These are phyloP conservation scores for Phainopepla nitens DNA, from an alignment of 2,113 vertebrate species.

Conservation along the genomic window DNA sequence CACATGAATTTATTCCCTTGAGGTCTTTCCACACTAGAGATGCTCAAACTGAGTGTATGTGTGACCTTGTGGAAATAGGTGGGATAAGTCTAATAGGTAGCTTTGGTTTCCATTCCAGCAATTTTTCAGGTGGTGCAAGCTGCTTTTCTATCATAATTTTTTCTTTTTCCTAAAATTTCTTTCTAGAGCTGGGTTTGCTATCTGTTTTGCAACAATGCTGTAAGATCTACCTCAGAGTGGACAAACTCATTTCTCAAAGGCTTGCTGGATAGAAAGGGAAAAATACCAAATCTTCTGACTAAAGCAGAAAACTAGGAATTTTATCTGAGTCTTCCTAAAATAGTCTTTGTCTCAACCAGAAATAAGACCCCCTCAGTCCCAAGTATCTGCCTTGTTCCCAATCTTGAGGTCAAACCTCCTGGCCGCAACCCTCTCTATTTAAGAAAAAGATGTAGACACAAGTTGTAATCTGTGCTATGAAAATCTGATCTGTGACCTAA, in stretches of 20 bases:
- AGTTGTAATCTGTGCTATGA: constrained; percentile 39
- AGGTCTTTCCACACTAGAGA: background rate
- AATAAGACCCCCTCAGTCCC: background rate
- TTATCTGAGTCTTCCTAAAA: background rate
- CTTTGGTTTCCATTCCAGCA: background rate
- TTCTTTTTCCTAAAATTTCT: background rate
- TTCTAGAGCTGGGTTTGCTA: background rate
- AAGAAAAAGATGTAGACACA: background rate
- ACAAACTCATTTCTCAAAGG: background rate
- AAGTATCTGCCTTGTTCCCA: background rate
- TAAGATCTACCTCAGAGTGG: background rate
- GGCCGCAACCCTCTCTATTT: background rate
- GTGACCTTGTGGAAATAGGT: background rate
- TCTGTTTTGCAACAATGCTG: background rate
- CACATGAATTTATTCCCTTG: background rate
- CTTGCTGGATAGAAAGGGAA: background rate
- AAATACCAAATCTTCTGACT: background rate
- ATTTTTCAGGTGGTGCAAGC: background rate
- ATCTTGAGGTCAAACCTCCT: background rate
- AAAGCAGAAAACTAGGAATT: background rate
- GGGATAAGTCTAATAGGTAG: background rate
- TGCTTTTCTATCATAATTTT: background rate
- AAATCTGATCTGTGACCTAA: constrained; percentile 65
- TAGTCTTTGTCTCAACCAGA: background rate
- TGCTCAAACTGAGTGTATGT: background rate